Base-by-base conservation (phyloP, 2,113 vertebrate genomes). In the Odontesthes bonariensis region DNA sequence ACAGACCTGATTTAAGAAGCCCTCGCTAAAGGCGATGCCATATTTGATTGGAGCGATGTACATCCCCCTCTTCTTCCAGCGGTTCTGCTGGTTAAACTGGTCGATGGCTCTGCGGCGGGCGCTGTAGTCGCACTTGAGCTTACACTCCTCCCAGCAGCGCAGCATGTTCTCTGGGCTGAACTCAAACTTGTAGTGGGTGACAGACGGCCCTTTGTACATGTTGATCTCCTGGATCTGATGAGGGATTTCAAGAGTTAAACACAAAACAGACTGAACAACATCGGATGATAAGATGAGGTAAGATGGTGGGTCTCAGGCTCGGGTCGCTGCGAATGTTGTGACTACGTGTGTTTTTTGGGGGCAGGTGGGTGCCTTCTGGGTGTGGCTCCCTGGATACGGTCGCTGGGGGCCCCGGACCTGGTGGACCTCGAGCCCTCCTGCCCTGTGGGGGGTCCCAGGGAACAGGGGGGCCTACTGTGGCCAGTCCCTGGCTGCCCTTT, bases 1-100 rank as follows among this genome's bases (percentile, higher is more conserved):
- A 44, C 82, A 3, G 65, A 96, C 96, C 95, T 97, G 96, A 58
- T 96, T 95, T 20, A 92, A 92, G 69, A 85, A 91, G 61, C 90
- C 58, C 3, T 84, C 82, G 6, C 67, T 23, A 61, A 96, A 96
- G 8, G 91, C 95, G 0, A 97, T 87, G 20, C 95, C 94, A 8
- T 93, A 96, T 79, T 96, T 96, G 52, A 96, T 94, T 68, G 96
- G 96, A 23, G 97, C 58, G 9, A 95, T 73, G 19, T 95, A 69
- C 4, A 96, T 84, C 14, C 96, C 96, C 51, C 91, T 95, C 90
- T 97, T 98, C 86, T 91, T 96, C 95, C 95, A 96, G 44, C 86
- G 94, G 80, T 92, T 95, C 78, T 93, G 84, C 81, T 83, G 85
- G 75, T 97, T 97, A 51, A 96, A 97, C 63, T 85, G 89, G n/a